Evolutionary conservation across 2,888 invertebrate species (phyloP).

Genomic region (Acrobasis repandana): DNA sequence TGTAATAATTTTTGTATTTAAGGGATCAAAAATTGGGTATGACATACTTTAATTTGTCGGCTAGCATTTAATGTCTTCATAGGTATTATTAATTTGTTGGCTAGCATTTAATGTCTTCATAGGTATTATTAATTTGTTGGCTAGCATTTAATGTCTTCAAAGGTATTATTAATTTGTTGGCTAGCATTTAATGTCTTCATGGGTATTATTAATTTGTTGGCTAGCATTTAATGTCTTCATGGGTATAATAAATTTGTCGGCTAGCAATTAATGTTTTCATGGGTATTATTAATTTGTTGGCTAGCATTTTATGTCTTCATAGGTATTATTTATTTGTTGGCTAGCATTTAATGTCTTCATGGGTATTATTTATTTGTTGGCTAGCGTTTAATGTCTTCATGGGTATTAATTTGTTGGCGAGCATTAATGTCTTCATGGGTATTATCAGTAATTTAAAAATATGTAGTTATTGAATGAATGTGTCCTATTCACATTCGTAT

Average conservation of each 20-base stretch:
- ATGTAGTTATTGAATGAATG: no score
- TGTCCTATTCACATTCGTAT: neutral
- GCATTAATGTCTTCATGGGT: neutral
- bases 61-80: neutral
- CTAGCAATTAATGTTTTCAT: neutral
- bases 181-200: neutral
- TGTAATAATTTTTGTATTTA: conserved; percentile 28
- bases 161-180: neutral
- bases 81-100: no score
- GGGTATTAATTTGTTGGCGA: neutral
- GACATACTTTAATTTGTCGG: neutral
- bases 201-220: neutral
- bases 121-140: neutral
- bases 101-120: no score
- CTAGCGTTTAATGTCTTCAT: neutral
- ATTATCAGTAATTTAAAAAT: no score
- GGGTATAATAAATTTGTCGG: conserved; percentile 1
- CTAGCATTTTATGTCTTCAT: neutral
- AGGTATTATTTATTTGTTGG: no score
- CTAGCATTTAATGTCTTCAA: neutral
- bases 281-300: neutral
- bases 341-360: neutral
- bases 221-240: neutral
- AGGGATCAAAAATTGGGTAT: conserved; percentile 27
- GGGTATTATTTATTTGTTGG: no score